These are phyloP conservation scores for Protonemura montana DNA, from an alignment of 2,888 invertebrate genomes.

Conservation along the genomic window DNA sequence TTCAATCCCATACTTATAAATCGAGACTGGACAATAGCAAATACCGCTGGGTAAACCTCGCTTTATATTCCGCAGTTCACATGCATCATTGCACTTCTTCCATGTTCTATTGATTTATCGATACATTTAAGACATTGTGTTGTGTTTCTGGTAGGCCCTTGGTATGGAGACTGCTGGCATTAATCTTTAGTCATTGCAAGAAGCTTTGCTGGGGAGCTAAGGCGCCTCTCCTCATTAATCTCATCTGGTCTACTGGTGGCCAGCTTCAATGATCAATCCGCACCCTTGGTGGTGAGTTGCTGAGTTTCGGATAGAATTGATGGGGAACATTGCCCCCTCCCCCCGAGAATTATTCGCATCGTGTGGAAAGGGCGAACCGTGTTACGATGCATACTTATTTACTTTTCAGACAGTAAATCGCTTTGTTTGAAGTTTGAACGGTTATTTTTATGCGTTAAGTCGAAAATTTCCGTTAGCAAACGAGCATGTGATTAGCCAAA, in stretches of 20 bases:
- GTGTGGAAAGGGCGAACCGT: background rate
- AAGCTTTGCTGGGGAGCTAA: background rate
- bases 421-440: background rate
- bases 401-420: background rate
- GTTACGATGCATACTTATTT: background rate
- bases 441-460: too few species aligned
- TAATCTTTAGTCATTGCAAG: background rate
- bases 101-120: background rate
- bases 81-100: background rate
- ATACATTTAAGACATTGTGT: conserved; percentile 7
- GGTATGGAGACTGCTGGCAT: background rate
- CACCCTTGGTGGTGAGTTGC: background rate
- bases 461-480: background rate
- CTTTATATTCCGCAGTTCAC: background rate
- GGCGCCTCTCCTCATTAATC: background rate
- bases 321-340: background rate
- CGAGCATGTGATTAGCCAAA: too few species aligned
- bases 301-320: background rate
- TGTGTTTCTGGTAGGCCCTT: background rate
- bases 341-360: conserved; percentile 3
- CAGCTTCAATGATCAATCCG: background rate
- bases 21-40: background rate
- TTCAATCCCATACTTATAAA: background rate
- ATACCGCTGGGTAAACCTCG: background rate
- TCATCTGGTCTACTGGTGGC: background rate